These are phyloP conservation scores for Orthosia cruda DNA, from an alignment of 2,888 invertebrate genomes.

Conservation along the genomic window DNA sequence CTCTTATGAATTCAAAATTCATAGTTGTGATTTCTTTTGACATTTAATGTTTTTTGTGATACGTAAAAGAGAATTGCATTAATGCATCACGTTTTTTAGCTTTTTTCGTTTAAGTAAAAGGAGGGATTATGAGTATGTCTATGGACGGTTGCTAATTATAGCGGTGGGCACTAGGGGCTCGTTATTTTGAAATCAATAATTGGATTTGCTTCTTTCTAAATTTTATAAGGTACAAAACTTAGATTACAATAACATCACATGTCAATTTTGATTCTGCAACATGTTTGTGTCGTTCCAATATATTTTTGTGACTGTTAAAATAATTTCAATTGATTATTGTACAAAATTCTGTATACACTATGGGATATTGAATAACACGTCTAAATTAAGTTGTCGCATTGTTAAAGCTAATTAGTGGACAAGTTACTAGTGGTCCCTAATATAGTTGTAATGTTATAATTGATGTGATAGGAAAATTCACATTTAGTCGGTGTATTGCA, in stretches of 20 bases:
- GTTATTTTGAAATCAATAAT: slow-evolving; percentile 78
- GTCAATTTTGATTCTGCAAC: slow-evolving; percentile 78
- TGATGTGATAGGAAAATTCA: slow-evolving; percentile 87
- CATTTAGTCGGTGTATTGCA: slow-evolving; percentile 88
- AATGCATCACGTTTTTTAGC: slow-evolving; percentile 89
- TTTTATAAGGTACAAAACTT: slow-evolving; percentile 86
- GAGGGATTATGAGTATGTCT: slow-evolving; percentile 78
- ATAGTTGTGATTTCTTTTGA: slow-evolving; percentile 92
- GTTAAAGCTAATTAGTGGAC: slow-evolving; percentile 87
- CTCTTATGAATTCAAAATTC: slow-evolving; percentile 91
- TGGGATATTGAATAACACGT: slow-evolving; percentile 80
- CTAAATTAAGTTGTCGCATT: slow-evolving; percentile 87
- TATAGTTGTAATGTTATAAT: slow-evolving; percentile 89
- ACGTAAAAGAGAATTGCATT: slow-evolving; percentile 90
- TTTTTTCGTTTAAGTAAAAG: slow-evolving; percentile 82
- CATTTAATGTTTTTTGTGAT: slow-evolving; percentile 92
- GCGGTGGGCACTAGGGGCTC: slow-evolving; percentile 75
- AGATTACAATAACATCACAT: slow-evolving; percentile 81
- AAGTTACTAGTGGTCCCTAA: slow-evolving; percentile 82
- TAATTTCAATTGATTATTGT: slow-evolving; percentile 74
- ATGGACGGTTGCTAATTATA: slow-evolving; percentile 74
- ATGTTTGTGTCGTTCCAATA: slow-evolving; percentile 69
- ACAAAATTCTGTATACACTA: slow-evolving; percentile 79
- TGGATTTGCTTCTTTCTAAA: slow-evolving; percentile 83
- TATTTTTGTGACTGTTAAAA: slow-evolving; percentile 66